phyloP scores from a whole-genome alignment of 2,888 invertebrate genomes.

The Caenorhabditis uteleia region DNA sequence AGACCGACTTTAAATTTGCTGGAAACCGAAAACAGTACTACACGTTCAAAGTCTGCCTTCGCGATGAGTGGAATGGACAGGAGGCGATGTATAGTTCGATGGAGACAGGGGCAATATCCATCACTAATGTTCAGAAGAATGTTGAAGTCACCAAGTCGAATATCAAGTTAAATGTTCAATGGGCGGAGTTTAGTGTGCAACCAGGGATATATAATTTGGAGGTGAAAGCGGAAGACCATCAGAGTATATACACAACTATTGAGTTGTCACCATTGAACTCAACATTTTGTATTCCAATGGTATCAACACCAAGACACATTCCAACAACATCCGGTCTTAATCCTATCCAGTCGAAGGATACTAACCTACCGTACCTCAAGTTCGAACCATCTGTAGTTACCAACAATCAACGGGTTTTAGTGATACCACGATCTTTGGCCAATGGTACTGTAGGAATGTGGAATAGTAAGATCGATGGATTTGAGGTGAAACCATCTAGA shows the following conservation, averaged over 20 bases:
- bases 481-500: conserved; percentile 14
- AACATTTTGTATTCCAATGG: conserved; percentile 30
- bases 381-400: conserved; percentile 31
- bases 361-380: conserved; percentile 11
- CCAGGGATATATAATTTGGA: conserved; percentile 26
- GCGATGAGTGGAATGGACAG: conserved; percentile 40
- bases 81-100: conserved; percentile 7
- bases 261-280: conserved; percentile 27
- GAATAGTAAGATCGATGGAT: conserved; percentile 19
- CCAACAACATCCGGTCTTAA: conserved; percentile 1
- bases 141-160: conserved; percentile 12
- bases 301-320: conserved; percentile 11
- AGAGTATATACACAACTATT: conserved; percentile 7
- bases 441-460: conserved; percentile 31
- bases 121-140: conserved; percentile 22
- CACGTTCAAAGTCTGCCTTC: conserved; percentile 30
- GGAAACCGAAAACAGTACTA: conserved; percentile 9
- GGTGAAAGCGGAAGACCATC: conserved; percentile 16
- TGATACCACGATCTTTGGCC: conserved; percentile 8
- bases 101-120: conserved; percentile 21
- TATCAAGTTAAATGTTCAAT: conserved; percentile 30
- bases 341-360: background rate
- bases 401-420: conserved; percentile 19
- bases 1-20: no score
- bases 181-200: conserved; percentile 29